phyloP scores from a whole-genome alignment of 2,113 vertebrate genomes.

The Nothocercus nigrocapillus region DNA sequence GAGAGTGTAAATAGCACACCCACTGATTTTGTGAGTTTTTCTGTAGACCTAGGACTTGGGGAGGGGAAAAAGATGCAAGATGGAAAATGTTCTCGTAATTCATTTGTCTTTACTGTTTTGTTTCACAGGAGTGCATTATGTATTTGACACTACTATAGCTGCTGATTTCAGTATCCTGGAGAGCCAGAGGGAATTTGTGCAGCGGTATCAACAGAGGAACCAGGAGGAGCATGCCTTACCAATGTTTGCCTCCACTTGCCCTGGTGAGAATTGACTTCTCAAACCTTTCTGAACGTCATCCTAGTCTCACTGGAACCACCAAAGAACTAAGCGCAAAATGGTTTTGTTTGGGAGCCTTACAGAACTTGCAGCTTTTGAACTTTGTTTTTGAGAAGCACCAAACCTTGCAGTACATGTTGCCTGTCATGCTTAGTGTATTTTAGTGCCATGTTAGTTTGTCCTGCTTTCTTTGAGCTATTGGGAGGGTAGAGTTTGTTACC shows the following conservation, averaged over 20 bases:
- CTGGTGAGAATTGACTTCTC: slow-evolving; percentile 80
- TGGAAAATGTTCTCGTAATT: not conserved
- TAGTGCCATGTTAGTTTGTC: not conserved
- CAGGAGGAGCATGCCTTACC: slow-evolving; percentile 87
- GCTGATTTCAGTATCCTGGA: slow-evolving; percentile 95
- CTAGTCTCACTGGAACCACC: not conserved
- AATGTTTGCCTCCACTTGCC: slow-evolving; percentile 97
- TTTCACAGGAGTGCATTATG: slow-evolving; percentile 86
- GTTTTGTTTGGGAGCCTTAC: not conserved
- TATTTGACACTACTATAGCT: slow-evolving; percentile 90
- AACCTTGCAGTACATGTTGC: fast-evolving
- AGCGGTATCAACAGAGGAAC: slow-evolving; percentile 85
- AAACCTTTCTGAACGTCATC: not conserved
- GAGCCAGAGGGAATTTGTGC: slow-evolving; percentile 93
- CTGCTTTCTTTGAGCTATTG: not conserved
- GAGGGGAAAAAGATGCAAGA: not conserved
- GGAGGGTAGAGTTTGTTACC: not conserved
- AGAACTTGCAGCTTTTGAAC: not conserved
- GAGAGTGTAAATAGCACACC: not conserved
- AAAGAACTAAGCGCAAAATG: not conserved
- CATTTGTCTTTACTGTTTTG: not conserved
- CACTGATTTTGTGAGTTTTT: not conserved
- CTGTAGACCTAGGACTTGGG: not conserved
- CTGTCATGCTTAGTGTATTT: not conserved
- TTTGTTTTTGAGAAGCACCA: not conserved